phyloP scores from a whole-genome alignment of 1,140 invertebrate genomes.

The Lethocerus indicus region DNA sequence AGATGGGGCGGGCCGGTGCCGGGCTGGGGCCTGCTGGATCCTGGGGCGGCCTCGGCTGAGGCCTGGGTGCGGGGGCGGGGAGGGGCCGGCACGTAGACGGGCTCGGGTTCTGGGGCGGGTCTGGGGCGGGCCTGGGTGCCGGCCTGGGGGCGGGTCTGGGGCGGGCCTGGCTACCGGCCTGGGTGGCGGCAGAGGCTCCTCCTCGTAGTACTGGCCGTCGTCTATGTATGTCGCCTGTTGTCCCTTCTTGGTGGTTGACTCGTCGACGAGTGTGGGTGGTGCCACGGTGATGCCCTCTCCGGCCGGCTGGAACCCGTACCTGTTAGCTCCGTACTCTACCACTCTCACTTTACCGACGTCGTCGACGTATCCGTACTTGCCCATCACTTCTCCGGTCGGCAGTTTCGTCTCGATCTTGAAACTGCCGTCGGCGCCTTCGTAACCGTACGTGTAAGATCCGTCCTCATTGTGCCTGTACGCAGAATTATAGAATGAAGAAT shows the following conservation, averaged over 20 bases:
- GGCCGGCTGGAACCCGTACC: constrained; percentile 67
- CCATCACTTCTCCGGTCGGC: constrained; percentile 58
- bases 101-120: too few relatives aligned
- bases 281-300: constrained; percentile 74
- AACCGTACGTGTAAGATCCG: constrained; percentile 73
- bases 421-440: constrained; percentile 65
- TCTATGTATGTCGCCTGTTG: constrained; percentile 1
- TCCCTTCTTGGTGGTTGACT: constrained; percentile 23
- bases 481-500: too few relatives aligned
- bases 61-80: too few relatives aligned
- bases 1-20: neutral
- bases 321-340: constrained; percentile 75
- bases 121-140: constrained; percentile 19
- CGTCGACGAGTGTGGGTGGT: constrained; percentile 57
- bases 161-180: constrained; percentile 9
- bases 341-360: constrained; percentile 60
- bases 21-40: constrained; percentile 5
- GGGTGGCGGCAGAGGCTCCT: constrained; percentile 14
- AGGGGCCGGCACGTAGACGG: constrained; percentile 14
- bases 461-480: constrained; percentile 61
- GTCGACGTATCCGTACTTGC: constrained; percentile 76
- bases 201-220: constrained; percentile 23
- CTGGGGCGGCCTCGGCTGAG: too few relatives aligned
- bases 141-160: constrained; percentile 21
- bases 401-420: constrained; percentile 76